Evolutionary conservation across 2,113 vertebrate species (phyloP).

Genomic region (Podarcis raffonei): DNA sequence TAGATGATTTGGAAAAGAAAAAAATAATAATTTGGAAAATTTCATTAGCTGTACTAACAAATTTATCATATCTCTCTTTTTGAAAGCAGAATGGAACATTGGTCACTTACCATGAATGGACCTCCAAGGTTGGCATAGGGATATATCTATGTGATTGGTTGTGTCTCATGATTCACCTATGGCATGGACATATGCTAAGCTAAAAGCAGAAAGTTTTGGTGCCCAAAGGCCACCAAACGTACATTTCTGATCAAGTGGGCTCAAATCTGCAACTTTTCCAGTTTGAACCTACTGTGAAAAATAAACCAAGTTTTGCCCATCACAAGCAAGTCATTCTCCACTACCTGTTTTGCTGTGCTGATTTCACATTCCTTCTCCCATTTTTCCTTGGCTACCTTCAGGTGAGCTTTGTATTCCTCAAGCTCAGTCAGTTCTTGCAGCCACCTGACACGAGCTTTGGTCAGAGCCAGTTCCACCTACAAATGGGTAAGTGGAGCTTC

Average conservation of each 20-base stretch:
- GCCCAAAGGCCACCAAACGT: too few relatives aligned
- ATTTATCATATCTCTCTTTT: neutral
- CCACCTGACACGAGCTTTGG: slow-evolving; percentile 83
- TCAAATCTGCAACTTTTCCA: neutral
- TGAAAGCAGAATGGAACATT: neutral
- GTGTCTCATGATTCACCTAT: too few relatives aligned
- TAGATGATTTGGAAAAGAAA: neutral
- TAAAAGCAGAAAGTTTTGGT: too few relatives aligned
- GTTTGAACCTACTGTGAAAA: neutral
- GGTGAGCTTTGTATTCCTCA: slow-evolving; percentile 82
- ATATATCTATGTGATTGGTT: too few relatives aligned
- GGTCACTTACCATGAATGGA: too few relatives aligned
- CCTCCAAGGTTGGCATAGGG: too few relatives aligned
- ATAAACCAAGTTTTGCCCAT: accelerated
- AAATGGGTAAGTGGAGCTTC: slow-evolving; percentile 14
- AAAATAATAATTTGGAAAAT: neutral
- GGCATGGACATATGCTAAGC: too few relatives aligned
- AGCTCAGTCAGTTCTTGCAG: slow-evolving; percentile 85
- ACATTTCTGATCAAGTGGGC: neutral
- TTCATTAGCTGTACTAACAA: too few relatives aligned
- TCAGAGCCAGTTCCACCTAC: slow-evolving; percentile 88
- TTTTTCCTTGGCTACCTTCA: slow-evolving; percentile 81
- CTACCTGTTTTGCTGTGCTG: slow-evolving; percentile 77
- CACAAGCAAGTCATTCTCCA: neutral
- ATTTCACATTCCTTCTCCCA: slow-evolving; percentile 82